Percentiles rank a stretch among this genome's conserved stretches.
Evolutionary conservation across 2,113 vertebrate genomes (phyloP).

Genomic region (Hippocampus guttulatus): DNA sequence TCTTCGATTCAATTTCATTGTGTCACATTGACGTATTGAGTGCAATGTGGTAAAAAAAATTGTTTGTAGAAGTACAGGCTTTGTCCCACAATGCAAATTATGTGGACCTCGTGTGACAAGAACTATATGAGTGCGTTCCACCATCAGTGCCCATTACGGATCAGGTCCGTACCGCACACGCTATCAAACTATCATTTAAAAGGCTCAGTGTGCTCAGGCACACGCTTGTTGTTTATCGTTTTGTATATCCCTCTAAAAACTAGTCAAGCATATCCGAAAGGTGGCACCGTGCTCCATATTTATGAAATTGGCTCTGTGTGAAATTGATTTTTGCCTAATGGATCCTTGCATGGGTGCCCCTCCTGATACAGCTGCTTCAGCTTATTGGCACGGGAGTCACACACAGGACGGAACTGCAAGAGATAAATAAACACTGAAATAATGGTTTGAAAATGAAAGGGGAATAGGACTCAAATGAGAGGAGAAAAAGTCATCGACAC

Average conservation of each 20-base stretch:
- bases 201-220: slow-evolving; percentile 40
- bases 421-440: slow-evolving; percentile 26
- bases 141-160: slow-evolving; percentile 33
- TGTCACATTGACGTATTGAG: background rate
- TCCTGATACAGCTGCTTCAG: slow-evolving; percentile 60
- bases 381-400: slow-evolving; percentile 64
- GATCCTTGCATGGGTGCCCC: slow-evolving; percentile 72
- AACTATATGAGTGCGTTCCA: slow-evolving; percentile 29
- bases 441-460: slow-evolving; percentile 1
- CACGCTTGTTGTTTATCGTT: slow-evolving; percentile 71
- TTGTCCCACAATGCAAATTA: background rate
- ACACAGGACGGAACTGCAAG: slow-evolving; percentile 47
- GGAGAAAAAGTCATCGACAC: background rate
- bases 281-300: slow-evolving; percentile 76
- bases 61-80: background rate
- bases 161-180: slow-evolving; percentile 41
- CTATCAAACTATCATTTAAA: slow-evolving; percentile 57
- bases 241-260: slow-evolving; percentile 73
- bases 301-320: slow-evolving; percentile 80
- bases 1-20: slow-evolving; percentile 5
- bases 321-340: slow-evolving; percentile 82
- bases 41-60: background rate
- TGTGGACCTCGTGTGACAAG: slow-evolving; percentile 31
- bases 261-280: slow-evolving; percentile 68
- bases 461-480: slow-evolving; percentile 4